Evolutionary conservation across 2,113 vertebrate species (phyloP).

Genomic region (Callospermophilus lateralis): DNA sequence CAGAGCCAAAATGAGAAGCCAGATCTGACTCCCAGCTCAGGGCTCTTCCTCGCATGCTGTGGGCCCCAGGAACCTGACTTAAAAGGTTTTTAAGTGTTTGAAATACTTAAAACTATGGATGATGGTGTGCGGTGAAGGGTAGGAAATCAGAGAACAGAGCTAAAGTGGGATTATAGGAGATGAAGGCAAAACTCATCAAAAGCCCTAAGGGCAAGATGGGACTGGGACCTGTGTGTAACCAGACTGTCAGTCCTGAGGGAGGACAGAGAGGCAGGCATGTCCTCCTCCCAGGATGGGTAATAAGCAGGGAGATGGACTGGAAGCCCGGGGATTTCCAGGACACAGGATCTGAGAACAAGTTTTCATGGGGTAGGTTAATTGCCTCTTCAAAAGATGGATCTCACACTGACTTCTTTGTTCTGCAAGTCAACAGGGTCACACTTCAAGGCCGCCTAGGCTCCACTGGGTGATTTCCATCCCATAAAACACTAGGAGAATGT

Average conservation of each 20-base stretch:
- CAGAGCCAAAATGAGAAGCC: neutral
- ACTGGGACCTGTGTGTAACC: neutral
- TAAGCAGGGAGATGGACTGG: neutral
- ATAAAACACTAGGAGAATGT: neutral
- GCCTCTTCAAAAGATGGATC: neutral
- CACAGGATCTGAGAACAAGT: neutral
- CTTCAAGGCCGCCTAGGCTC: neutral
- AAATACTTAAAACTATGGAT: neutral
- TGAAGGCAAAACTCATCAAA: neutral
- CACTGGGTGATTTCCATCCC: neutral
- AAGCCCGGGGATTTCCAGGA: neutral
- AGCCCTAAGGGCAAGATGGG: neutral
- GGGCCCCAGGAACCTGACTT: neutral
- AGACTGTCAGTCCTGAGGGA: neutral
- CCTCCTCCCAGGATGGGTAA: neutral
- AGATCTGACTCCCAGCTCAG: neutral
- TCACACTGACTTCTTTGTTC: conserved; percentile 2
- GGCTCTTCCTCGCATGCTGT: neutral
- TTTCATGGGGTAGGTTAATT: neutral
- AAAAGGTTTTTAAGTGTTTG: neutral
- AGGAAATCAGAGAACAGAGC: neutral
- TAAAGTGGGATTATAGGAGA: neutral
- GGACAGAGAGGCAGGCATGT: neutral
- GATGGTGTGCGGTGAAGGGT: neutral
- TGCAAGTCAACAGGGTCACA: neutral